phyloP scores from a whole-genome alignment of 2,888 invertebrate species.

The Plagodis pulveraria region DNA sequence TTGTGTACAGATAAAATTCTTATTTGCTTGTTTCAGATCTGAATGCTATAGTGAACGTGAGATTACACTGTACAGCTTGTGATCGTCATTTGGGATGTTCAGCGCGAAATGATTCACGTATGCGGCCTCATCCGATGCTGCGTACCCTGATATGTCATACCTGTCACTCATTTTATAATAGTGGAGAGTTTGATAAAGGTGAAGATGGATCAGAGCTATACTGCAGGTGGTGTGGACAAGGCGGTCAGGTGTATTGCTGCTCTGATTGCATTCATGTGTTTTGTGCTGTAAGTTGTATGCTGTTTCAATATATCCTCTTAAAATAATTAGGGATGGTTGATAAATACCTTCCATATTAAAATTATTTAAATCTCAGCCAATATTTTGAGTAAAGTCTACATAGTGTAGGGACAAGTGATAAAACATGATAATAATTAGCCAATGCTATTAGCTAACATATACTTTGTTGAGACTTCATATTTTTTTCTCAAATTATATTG shows the following conservation, averaged over 20 bases:
- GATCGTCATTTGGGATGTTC: slow-evolving; percentile 91
- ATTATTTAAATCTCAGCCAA: too few species aligned
- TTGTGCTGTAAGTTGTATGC: slow-evolving; percentile 82
- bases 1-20: too few species aligned
- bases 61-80: slow-evolving; percentile 91
- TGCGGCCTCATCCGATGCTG: slow-evolving; percentile 90
- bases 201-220: slow-evolving; percentile 93
- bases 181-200: slow-evolving; percentile 92
- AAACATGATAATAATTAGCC: too few species aligned
- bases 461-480: too few species aligned
- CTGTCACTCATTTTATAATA: slow-evolving; percentile 91
- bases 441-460: too few species aligned
- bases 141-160: slow-evolving; percentile 89
- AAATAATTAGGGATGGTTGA: slow-evolving; percentile 86
- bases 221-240: slow-evolving; percentile 94
- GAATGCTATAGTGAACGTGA: slow-evolving; percentile 83
- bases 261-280: slow-evolving; percentile 90
- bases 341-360: too few species aligned
- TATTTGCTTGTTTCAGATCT: slow-evolving; percentile 69
- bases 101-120: slow-evolving; percentile 85
- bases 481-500: too few species aligned
- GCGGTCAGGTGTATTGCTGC: slow-evolving; percentile 91
- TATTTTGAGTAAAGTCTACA: too few species aligned
- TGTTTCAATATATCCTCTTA: slow-evolving; percentile 89
- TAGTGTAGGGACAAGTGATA: too few species aligned